Base-by-base conservation (phyloP, 2,888 invertebrate genomes). In the Ochropleura plecta region DNA sequence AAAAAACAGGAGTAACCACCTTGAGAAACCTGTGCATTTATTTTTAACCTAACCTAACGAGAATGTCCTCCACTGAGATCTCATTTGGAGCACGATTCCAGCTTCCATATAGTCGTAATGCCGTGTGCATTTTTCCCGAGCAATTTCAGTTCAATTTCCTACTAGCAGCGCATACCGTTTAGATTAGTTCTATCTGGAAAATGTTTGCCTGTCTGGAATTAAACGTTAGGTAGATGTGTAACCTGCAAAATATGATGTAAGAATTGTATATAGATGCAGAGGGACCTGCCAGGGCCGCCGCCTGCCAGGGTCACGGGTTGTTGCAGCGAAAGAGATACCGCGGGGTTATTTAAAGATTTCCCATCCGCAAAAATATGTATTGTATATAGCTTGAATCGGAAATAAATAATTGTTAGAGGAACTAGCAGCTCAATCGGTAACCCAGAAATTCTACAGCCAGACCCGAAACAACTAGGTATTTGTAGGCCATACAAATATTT, bases 61-160 rank as follows among this genome's bases (percentile, higher is more conserved):
- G 51, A 20, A n/a, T 18, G 12, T 59, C 59, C 20, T 64, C 72
- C 16, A 59, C 5, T 3, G 46, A 12, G 16, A 18, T 42, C 48
- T 18, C 71, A 46, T 57, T 59, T 53, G 64, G 59, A 51, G 51
- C 71, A 81, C 82, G 72, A 72, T 59, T n/a, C 20, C 3, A 46
- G 4, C 46, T 76, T 40, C 60, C 46, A 73, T 76, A 70, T 76
- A 51, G 5, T 40, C 5, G 68, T 81, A 84, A 84, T 67, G 30
- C 68, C 57, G 60, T 66, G 44, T 60, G 60, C 63, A 79, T 79
- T 85, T 85, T 84, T 84, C 73, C 75, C 60, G 57, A 60, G 76
- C 78, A 86, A 85, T 84, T 80, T 78, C 79, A 78, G 82, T 79
- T 51, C 74, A 76, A 85, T 86, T 85, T 86, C 82, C 85, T 73